phyloP scores from a whole-genome alignment of 1,140 invertebrate species.

The Musca domestica region DNA sequence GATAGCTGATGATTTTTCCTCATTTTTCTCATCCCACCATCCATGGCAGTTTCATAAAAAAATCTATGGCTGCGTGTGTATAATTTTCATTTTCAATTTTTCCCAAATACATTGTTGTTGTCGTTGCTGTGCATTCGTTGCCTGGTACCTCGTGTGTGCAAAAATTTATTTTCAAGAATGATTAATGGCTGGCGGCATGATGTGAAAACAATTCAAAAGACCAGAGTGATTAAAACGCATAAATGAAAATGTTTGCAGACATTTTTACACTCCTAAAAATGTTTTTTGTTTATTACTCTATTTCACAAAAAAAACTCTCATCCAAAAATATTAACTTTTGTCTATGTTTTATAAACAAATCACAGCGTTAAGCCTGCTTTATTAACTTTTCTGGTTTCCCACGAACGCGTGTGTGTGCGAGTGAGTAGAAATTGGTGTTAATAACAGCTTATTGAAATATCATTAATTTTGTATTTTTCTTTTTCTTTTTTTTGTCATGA shows the following conservation, averaged over 20 bases:
- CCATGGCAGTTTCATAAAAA: too few species aligned
- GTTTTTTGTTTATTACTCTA: not conserved
- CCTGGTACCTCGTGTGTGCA: not conserved
- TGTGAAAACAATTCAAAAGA: too few species aligned
- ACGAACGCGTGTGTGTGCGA: not conserved
- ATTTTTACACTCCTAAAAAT: constrained; percentile 5
- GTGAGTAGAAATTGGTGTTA: too few species aligned
- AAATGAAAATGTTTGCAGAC: not conserved
- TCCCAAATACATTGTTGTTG: not conserved
- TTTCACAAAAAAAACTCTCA: not conserved
- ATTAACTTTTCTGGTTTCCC: too few species aligned
- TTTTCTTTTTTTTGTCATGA: too few species aligned
- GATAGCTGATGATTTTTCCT: not conserved
- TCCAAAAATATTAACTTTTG: not conserved
- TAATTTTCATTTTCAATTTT: not conserved
- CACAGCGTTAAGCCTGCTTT: not conserved
- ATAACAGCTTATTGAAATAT: too few species aligned
- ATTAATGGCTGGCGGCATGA: constrained; percentile 8
- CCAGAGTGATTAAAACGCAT: not conserved
- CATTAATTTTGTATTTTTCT: too few species aligned
- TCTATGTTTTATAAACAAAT: not conserved
- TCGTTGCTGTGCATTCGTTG: not conserved
- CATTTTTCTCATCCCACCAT: too few species aligned
- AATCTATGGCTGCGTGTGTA: not conserved
- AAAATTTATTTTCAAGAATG: not conserved